Conservation (phyloP, 1,140 invertebrate species). For the Orius insidiosus region DNA sequence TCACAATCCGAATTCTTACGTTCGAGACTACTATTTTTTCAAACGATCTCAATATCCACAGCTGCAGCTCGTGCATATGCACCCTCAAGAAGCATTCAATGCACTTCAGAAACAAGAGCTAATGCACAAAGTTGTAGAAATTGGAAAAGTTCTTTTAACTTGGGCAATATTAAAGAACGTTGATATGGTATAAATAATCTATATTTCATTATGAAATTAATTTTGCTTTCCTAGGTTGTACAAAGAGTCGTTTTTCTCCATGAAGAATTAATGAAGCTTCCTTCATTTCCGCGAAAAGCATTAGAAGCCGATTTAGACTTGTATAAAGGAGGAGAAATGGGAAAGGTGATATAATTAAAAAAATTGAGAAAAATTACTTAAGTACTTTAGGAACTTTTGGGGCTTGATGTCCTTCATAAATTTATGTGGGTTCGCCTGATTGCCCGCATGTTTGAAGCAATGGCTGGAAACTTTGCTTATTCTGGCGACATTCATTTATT, state of each 20-base stretch:
- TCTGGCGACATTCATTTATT: conserved; percentile 95
- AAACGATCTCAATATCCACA: conserved; percentile 97
- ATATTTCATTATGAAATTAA: too few species aligned
- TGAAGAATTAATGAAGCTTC: conserved; percentile 96
- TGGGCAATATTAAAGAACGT: conserved; percentile 83
- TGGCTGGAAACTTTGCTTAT: conserved; percentile 96
- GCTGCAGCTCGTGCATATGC: conserved; percentile 84
- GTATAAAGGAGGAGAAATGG: conserved; percentile 78
- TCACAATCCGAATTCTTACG: conserved; percentile 82
- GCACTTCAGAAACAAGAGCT: conserved; percentile 86
- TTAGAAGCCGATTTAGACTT: conserved; percentile 90
- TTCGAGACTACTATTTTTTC: conserved; percentile 97
- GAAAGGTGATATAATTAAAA: conserved; percentile 54
- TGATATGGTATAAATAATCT: conserved; percentile 75
- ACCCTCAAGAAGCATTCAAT: conserved; percentile 75
- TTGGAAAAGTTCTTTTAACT: conserved; percentile 80
- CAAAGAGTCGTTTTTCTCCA: conserved; percentile 96
- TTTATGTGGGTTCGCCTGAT: conserved; percentile 97
- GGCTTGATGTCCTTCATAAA: conserved; percentile 92
- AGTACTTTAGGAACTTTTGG: conserved; percentile 56
- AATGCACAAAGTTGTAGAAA: conserved; percentile 88
- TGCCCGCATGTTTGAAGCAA: conserved; percentile 93
- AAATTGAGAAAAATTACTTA: conserved; percentile 8
- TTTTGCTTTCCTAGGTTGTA: conserved; percentile 46
- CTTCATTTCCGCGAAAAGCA: conserved; percentile 94